These are phyloP conservation scores for Diabrotica undecimpunctata DNA, from an alignment of 1,140 invertebrate species.

Conservation along the genomic window DNA sequence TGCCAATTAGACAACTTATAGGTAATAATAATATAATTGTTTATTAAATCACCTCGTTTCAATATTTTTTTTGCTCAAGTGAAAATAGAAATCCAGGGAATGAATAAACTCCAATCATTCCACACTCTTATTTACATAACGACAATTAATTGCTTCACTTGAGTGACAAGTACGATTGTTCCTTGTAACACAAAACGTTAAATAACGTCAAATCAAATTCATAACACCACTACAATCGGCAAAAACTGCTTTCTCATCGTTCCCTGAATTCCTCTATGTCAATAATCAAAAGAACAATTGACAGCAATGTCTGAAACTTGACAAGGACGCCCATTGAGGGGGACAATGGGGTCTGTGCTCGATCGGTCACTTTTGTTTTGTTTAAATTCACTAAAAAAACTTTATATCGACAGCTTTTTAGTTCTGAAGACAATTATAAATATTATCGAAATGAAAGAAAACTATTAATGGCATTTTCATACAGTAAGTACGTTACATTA, in stretches of 20 bases:
- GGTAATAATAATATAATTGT: too few species aligned
- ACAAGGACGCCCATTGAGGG: neutral
- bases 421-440: too few species aligned
- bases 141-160: neutral
- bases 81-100: too few species aligned
- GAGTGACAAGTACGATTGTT: neutral
- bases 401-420: too few species aligned
- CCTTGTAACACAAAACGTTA: neutral
- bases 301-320: neutral
- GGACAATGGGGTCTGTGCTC: neutral
- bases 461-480: too few species aligned
- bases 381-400: neutral
- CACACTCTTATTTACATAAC: neutral
- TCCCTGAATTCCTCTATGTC: constrained; percentile 2
- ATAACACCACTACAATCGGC: neutral
- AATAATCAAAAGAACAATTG: constrained; percentile 1
- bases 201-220: constrained; percentile 2
- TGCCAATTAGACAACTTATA: too few species aligned
- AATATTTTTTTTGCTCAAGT: too few species aligned
- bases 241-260: neutral
- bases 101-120: neutral
- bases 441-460: too few species aligned
- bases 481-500: too few species aligned
- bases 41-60: too few species aligned
- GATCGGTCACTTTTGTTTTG: neutral